Percentiles rank a stretch among this genome's conserved stretches.
Conservation (phyloP, 2,113 vertebrate genomes). For the Sitta europaea region DNA sequence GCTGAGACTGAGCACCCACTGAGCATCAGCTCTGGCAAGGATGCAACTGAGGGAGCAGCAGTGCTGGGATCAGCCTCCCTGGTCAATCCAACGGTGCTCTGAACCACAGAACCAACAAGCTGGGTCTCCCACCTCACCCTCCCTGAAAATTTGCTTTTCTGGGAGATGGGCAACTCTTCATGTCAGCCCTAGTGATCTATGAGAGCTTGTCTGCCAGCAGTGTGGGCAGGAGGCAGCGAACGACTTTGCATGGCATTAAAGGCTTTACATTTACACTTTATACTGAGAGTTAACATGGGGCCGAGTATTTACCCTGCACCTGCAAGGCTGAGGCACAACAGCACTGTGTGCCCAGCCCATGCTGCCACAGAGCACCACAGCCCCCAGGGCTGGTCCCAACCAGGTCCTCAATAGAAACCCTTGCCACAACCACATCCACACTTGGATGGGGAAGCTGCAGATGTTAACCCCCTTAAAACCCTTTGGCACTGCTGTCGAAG, state of each 20-base stretch:
- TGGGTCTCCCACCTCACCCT: accelerated
- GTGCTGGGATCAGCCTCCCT: neutral
- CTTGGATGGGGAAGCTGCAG: neutral
- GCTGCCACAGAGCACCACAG: neutral
- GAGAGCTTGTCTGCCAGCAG: neutral
- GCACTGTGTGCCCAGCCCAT: accelerated
- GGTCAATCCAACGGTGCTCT: accelerated
- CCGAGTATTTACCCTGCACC: neutral
- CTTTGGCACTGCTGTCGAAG: neutral
- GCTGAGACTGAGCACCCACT: neutral
- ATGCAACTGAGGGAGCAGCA: accelerated
- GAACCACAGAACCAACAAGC: neutral
- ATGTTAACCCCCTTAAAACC: neutral
- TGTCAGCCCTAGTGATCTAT: accelerated
- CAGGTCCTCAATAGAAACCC: neutral
- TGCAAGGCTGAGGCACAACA: neutral
- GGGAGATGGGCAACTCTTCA: neutral
- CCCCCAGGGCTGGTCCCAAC: neutral
- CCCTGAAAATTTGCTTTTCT: neutral
- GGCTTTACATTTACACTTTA: neutral
- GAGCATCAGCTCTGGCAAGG: accelerated
- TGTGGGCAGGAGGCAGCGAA: accelerated
- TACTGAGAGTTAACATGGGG: neutral
- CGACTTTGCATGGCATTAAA: neutral
- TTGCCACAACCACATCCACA: neutral